phyloP scores from a whole-genome alignment of 35 echinoderm and acorn worm genomes.

The Chiridota heheva region DNA sequence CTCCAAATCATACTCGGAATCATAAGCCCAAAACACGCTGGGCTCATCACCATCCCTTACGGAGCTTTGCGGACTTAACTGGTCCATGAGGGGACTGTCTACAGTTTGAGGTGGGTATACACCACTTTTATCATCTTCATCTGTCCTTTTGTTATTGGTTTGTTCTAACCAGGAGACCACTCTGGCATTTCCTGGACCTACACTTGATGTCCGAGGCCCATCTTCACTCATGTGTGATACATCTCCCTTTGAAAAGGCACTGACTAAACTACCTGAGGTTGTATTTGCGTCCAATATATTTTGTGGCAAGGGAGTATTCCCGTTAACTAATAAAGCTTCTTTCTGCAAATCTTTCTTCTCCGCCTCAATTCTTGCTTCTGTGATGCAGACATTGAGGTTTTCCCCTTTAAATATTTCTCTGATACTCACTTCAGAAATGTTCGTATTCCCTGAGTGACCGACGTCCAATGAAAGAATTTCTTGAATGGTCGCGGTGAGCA shows the following conservation, averaged over 20 bases:
- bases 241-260: constrained; percentile 76
- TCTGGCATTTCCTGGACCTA: no score
- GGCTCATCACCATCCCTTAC: constrained; percentile 70
- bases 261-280: constrained; percentile 43
- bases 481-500: constrained; percentile 31
- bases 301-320: no score
- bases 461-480: constrained; percentile 58
- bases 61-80: constrained; percentile 36
- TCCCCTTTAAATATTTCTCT: constrained; percentile 65
- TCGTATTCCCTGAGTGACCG: constrained; percentile 7
- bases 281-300: constrained; percentile 1
- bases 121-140: no score
- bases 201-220: no score
- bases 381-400: constrained; percentile 36
- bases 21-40: constrained; percentile 85
- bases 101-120: no score
- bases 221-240: no score
- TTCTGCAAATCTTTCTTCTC: background rate
- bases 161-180: background rate
- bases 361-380: constrained; percentile 14
- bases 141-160: background rate
- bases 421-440: constrained; percentile 23
- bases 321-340: no score
- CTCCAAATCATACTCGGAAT: constrained; percentile 74
- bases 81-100: no score